These are phyloP conservation scores for Daubentonia madagascariensis DNA, from an alignment of 2,113 vertebrate genomes.

Conservation along the genomic window DNA sequence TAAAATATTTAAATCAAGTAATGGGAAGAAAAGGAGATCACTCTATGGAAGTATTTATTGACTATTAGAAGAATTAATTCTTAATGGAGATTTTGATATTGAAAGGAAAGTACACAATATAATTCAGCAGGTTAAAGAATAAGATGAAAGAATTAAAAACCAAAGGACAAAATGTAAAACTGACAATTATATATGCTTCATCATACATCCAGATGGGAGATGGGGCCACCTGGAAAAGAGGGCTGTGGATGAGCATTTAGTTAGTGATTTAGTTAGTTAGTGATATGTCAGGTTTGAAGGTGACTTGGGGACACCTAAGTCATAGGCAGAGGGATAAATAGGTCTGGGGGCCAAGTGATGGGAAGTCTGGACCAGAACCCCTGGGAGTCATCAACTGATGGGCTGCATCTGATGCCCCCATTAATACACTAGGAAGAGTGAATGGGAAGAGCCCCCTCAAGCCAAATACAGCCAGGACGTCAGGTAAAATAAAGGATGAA, in stretches of 20 bases:
- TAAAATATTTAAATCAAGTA: background rate
- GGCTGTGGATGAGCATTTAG: background rate
- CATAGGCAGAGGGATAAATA: background rate
- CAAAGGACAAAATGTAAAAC: background rate
- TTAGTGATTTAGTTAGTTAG: background rate
- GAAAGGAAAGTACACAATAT: background rate
- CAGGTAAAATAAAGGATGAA: background rate
- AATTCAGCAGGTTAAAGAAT: background rate
- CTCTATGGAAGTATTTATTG: background rate
- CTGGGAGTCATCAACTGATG: too few species aligned
- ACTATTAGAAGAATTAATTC: background rate
- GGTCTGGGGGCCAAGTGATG: too few species aligned
- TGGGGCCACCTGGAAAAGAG: background rate
- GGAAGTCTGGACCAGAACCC: background rate
- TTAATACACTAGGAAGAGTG: background rate
- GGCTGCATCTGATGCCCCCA: background rate
- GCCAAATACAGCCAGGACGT: background rate
- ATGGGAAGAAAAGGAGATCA: background rate
- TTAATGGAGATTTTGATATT: background rate
- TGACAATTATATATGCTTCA: background rate
- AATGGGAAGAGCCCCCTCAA: background rate
- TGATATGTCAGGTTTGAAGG: background rate
- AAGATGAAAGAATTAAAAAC: background rate
- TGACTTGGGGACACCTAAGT: background rate
- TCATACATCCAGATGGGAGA: too few species aligned